Base-by-base conservation (phyloP, 2,888 invertebrate genomes). In the Campopleginae sp. region DNA sequence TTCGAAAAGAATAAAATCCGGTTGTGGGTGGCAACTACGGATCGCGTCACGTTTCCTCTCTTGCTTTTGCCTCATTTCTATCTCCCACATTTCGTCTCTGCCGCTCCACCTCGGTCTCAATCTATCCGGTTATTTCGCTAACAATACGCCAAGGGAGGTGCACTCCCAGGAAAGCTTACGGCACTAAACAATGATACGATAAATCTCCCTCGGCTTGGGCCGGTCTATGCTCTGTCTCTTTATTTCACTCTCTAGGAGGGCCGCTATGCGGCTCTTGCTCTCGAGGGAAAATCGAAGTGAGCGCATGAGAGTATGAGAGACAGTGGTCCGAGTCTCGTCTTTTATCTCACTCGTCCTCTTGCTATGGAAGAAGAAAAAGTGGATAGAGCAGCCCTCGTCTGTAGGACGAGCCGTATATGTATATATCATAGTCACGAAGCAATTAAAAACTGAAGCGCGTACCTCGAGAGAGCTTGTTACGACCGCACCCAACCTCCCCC, bases 121-220 rank as follows among this genome's bases (percentile, higher is more conserved):
- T 86, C 77, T 80, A 86, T 86, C 86, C 86, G 82, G 81, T 85
- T 82, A 85, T 82, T 82, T 78, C 76, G 76, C 84, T 86, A 86
- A 86, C 84, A 86, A 84, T 86, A 84, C 84, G 82, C 84, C 84
- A 68, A 75, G 86, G 79, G 84, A 84, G 81, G 85, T 66, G 75
- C 81, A 72, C 63, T 88, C 89, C 88, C 88, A 72, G 80, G 87
- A 85, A 88, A 89, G 89, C 88, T 90, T 88, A 88, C 90, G 87
- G 88, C 88, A 89, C 90, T 89, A 91, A 92, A 92, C 92, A 93
- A 91, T 91, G 91, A 90, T 90, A 90, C 92, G 91, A 93, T 93
- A 92, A 93, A 92, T 92, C 92, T 92, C 87, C 80, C 77, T 77
- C 68, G 84, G 84, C 85, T 78, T 42, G 84, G 81, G 80, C 88